These are phyloP conservation scores for Drosophila funebris DNA, from an alignment of 1,140 invertebrate species.

Conservation along the genomic window DNA sequence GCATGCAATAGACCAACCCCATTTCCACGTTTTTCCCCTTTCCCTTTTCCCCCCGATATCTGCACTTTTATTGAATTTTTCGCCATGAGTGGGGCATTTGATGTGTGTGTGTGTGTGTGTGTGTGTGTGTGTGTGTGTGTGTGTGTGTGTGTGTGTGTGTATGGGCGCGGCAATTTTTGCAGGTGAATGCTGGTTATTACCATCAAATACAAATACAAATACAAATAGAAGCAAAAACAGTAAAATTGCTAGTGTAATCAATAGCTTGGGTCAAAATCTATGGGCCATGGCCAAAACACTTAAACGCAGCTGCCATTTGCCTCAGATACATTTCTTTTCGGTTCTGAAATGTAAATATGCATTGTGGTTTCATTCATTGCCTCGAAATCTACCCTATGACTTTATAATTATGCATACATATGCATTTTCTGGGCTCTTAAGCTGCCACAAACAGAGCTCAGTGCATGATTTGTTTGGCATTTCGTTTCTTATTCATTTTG, in stretches of 20 bases:
- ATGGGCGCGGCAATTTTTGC: slow-evolving; percentile 1
- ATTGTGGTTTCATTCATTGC: not conserved
- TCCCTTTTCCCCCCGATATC: not conserved
- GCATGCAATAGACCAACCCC: slow-evolving; percentile 9
- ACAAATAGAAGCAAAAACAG: not conserved
- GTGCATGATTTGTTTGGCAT: too few species aligned
- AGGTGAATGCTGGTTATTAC: slow-evolving; percentile 41
- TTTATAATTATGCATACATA: slow-evolving; percentile 7
- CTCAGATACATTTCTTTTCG: not conserved
- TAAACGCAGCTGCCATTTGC: slow-evolving; percentile 24
- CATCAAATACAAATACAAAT: slow-evolving; percentile 18
- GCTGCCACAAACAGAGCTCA: not conserved
- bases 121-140: too few species aligned
- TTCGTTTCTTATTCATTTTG: too few species aligned
- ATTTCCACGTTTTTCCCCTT: not conserved
- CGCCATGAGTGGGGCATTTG: too few species aligned
- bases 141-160: too few species aligned
- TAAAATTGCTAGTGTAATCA: slow-evolving; percentile 12
- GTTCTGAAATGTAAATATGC: slow-evolving; percentile 28
- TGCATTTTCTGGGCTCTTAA: not conserved
- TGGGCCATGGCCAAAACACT: not conserved
- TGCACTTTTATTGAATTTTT: slow-evolving; percentile 28
- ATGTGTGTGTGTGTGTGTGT: too few species aligned
- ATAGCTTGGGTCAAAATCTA: not conserved
- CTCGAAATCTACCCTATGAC: not conserved